Evolutionary conservation across 2,888 invertebrate genomes (phyloP), one percentile per base, ranked within the genome.

Genomic region (Melikaiella ostensackeni): DNA sequence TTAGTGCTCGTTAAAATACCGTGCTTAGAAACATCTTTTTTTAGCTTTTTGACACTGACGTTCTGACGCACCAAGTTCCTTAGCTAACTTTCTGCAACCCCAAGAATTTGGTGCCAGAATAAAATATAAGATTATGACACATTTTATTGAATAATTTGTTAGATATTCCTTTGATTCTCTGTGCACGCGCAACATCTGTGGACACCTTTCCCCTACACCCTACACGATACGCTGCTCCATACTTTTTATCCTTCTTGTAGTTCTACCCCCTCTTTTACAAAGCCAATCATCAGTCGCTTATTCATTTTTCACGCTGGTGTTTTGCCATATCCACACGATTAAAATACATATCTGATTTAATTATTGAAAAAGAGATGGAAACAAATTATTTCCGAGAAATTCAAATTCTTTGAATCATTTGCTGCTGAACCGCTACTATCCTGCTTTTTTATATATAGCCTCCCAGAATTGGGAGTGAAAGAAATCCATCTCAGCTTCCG

Each of bases 401-500:
- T 46, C 0, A 55, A 57, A 59, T 57, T 76, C 46, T 1, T 19
- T 16, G 59, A 66, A 59, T 35, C 21, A 63, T 75, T 46, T 30
- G 27, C 50, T 33, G 5, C 35, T 21, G 61, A 46, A 7, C 7
- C 21, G 59, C 75, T 63, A 75, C 62, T 61, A 59, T 70, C 59
- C 62, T 61, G 33, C 24, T 76, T 61, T 66, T 76, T 73, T 19
- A 33, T 59, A 76, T n/a, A n/a, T 46, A 42, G 62, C 24, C 27
- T 66, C 62, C 21, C 13, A 24, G 30, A 74, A 77, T 63, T 74
- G 35, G 11, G 62, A 77, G 74, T 63, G 63, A 62, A 63, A 77
- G 70, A 74, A 74, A 62, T 61, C 55, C 42, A 21, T 57, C 46
- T 11, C 24, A 50, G 42, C 42, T 59, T 73, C 42, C 61, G 59